Evolutionary conservation across 2,113 vertebrate species (phyloP).

Genomic region (Coreoperca whiteheadi): DNA sequence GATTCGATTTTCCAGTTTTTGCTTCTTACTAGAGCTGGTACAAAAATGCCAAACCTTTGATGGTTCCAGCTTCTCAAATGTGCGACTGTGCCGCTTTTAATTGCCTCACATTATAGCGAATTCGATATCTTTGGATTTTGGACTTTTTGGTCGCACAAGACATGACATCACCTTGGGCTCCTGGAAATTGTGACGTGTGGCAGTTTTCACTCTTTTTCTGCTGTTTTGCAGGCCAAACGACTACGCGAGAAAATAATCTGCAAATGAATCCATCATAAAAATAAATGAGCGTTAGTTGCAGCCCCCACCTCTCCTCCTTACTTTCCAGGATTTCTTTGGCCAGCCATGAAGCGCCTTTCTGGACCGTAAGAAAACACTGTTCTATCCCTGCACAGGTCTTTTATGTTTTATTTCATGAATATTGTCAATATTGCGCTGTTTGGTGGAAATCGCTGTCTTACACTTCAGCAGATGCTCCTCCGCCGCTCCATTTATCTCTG

Average conservation of each 20-base stretch:
- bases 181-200: no score
- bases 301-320: neutral
- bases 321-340: neutral
- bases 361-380: neutral
- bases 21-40: neutral
- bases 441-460: neutral
- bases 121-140: neutral
- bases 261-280: neutral
- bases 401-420: conserved; percentile 7
- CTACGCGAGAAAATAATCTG: neutral
- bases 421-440: neutral
- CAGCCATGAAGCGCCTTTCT: neutral
- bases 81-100: neutral
- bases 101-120: neutral
- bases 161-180: neutral
- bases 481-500: neutral
- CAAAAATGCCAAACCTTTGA: neutral
- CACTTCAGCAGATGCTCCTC: neutral
- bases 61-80: neutral
- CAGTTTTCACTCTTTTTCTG: neutral
- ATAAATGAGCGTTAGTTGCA: neutral
- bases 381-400: neutral
- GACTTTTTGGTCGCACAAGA: neutral
- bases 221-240: neutral
- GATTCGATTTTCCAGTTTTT: neutral